Conservation (phyloP, 2,888 invertebrate genomes). For the Stenichneumon culpator region DNA sequence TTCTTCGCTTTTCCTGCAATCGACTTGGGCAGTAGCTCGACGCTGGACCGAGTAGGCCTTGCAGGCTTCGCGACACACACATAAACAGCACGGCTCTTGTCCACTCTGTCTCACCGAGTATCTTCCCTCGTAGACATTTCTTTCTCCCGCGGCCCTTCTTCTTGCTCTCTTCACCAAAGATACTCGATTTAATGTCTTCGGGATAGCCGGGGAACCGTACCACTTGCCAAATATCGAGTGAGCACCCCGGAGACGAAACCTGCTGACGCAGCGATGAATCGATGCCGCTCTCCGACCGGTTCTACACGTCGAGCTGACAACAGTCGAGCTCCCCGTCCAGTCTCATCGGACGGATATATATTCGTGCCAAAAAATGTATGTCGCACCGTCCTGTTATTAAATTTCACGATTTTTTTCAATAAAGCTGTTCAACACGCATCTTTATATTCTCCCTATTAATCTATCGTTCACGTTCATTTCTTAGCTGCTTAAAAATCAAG, state of each 20-base stretch:
- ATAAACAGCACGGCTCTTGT: slow-evolving; percentile 12
- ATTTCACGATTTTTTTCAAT: slow-evolving; percentile 35
- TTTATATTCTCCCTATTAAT: neutral
- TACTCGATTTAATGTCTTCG: slow-evolving; percentile 56
- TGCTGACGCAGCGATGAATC: slow-evolving; percentile 63
- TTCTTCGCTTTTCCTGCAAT: slow-evolving; percentile 47
- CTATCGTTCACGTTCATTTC: neutral
- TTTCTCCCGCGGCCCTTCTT: slow-evolving; percentile 29
- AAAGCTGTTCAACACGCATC: neutral
- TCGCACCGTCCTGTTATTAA: slow-evolving; percentile 42
- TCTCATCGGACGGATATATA: slow-evolving; percentile 39
- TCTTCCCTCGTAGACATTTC: slow-evolving; percentile 56
- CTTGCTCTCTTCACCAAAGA: slow-evolving; percentile 11
- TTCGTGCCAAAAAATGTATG: slow-evolving; percentile 43
- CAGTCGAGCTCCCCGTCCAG: slow-evolving; percentile 45
- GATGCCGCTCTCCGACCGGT: slow-evolving; percentile 43
- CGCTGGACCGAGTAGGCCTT: slow-evolving; percentile 39
- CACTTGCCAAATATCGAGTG: slow-evolving; percentile 61
- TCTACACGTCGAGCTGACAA: slow-evolving; percentile 25
- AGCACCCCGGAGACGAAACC: slow-evolving; percentile 44
- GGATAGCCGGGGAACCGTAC: slow-evolving; percentile 28
- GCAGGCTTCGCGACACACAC: slow-evolving; percentile 23
- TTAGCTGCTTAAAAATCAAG: neutral
- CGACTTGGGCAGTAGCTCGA: slow-evolving; percentile 29
- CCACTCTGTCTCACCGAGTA: slow-evolving; percentile 40